Conservation (phyloP, 2,113 vertebrate genomes). For the Sigmodon hispidus region DNA sequence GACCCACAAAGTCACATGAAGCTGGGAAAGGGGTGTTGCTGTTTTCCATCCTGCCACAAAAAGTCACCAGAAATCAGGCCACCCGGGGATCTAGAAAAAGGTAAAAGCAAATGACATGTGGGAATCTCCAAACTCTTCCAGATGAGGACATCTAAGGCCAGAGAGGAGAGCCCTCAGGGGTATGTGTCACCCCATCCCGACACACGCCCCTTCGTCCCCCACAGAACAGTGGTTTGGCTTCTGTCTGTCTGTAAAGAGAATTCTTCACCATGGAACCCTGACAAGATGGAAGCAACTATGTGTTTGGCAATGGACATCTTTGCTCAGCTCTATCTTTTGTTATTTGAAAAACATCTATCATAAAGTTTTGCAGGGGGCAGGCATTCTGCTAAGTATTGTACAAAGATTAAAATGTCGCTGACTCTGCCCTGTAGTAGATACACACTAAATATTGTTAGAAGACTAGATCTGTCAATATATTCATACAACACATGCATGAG, state of each 20-base stretch:
- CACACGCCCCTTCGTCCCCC: too few relatives aligned
- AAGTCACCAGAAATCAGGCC: slow-evolving; percentile 33
- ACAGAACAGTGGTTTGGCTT: background rate
- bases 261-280: background rate
- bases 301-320: background rate
- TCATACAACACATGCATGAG: background rate
- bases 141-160: background rate
- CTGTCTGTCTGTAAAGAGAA: background rate
- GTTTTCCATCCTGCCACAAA: background rate
- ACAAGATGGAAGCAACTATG: background rate
- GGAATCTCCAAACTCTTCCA: background rate
- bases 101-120: background rate
- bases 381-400: slow-evolving; percentile 2
- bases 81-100: background rate
- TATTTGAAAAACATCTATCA: background rate
- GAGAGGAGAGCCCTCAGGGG: background rate
- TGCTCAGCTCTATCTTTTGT: background rate
- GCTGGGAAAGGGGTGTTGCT: background rate
- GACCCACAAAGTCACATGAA: background rate
- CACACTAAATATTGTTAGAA: background rate
- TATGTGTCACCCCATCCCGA: too few relatives aligned
- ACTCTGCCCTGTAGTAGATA: background rate
- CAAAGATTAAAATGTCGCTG: background rate
- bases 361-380: background rate
- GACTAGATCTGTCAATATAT: background rate